Base-by-base conservation (phyloP, 2,888 invertebrate species). In the Bellardia pandia region DNA sequence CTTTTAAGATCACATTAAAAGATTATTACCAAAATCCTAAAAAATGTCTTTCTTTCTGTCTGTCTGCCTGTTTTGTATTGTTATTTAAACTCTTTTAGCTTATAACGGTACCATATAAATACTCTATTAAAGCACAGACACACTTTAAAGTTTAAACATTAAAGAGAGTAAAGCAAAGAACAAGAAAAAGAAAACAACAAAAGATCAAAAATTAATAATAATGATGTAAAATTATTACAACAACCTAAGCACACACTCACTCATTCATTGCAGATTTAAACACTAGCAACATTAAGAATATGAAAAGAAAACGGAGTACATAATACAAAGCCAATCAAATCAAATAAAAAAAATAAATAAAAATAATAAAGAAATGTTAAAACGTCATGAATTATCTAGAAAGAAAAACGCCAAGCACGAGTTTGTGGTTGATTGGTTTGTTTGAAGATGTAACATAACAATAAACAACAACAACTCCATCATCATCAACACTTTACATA, bases 361-460 rank as follows among this genome's bases (percentile, higher is more conserved):
- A 16, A 64, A 62, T 53, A 64, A 62, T 30, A 11, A 53, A 60
- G 13, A 58, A 69, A 30, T 62, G 37, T 53, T 76, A 13, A 58
- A 56, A 56, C 33, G 53, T 62, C 45, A 69, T 71, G 33, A 71
- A 69, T 78, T 68, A 78, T 48, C 58, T 79, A 53, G 62, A 40
- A 11, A 53, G 42, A 37, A 79, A 79, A 79, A 74, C 66, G 66
- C n/a, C 11, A 74, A 62, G 68, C 74, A 85, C 74, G 60, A 74
- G 79, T 79, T 62, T 60, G 45, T 62, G 45, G 74, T 60, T 75
- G 85, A 85, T 79, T 60, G 74, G 66, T 72, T 74, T 37, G 53
- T 60, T 62, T 60, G n/a, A 77, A 72, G 56, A 84, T 40, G 51
- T 40, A 58, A 42, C 30, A 42, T 40, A n/a, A 64, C n/a, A 37